phyloP scores from a whole-genome alignment of 2,888 invertebrate genomes.

The Sinhomidia bicolor region DNA sequence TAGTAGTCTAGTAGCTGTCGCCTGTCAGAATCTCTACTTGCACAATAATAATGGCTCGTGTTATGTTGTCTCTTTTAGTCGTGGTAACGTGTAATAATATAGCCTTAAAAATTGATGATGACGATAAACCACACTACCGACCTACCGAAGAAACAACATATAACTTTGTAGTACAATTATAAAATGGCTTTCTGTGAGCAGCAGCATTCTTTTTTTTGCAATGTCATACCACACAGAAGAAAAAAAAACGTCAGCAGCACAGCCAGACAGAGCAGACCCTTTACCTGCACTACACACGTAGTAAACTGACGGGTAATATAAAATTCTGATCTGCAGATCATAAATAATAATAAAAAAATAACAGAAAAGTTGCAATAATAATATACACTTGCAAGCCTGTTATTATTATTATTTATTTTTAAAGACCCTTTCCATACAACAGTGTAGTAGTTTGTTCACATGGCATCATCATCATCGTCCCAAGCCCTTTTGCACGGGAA shows the following conservation, averaged over 20 bases:
- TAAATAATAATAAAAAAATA: not conserved
- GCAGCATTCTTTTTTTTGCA: not conserved
- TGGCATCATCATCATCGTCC: too few relatives aligned
- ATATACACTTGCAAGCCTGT: not conserved
- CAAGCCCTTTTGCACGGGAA: not conserved
- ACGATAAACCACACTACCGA: conserved; percentile 27
- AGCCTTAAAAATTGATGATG: not conserved
- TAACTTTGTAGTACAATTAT: not conserved
- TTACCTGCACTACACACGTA: too few relatives aligned
- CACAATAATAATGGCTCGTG: conserved; percentile 26
- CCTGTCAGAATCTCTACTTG: conserved; percentile 28
- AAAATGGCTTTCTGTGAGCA: not conserved
- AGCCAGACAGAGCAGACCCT: not conserved
- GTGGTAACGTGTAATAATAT: conserved; percentile 3
- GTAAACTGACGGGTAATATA: not conserved
- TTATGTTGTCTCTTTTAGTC: not conserved
- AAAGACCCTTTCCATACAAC: not conserved
- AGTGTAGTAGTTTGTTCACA: not conserved
- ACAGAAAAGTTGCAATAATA: not conserved
- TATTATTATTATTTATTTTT: not conserved
- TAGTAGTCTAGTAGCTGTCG: conserved; percentile 39
- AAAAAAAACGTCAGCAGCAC: too few relatives aligned
- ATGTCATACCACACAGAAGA: not conserved
- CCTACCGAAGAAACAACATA: not conserved
- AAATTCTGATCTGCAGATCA: not conserved